Evolutionary conservation across 2,888 invertebrate species (phyloP).

Genomic region (Blomia tropicalis): DNA sequence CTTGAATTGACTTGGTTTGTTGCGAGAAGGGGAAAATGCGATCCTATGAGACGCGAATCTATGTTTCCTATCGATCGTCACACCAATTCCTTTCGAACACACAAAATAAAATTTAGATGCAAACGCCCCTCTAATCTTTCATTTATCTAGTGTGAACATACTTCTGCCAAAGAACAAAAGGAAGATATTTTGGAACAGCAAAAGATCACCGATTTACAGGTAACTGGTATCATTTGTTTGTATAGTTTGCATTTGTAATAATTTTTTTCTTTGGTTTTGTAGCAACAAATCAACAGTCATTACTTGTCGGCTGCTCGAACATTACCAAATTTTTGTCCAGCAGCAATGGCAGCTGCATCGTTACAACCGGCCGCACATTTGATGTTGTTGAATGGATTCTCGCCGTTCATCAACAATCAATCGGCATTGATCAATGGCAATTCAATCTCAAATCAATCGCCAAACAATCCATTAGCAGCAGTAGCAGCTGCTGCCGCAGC

Average conservation of each 20-base stretch:
- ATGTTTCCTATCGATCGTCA: neutral
- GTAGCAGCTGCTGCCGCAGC: slow-evolving; percentile 9
- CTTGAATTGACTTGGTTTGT: no score
- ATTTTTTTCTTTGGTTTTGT: neutral
- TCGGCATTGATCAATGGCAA: slow-evolving; percentile 19
- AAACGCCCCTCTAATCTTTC: no score
- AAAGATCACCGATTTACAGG: slow-evolving; percentile 10
- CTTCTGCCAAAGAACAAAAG: neutral
- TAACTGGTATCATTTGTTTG: neutral
- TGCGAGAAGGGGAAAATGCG: no score
- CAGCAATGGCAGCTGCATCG: slow-evolving; percentile 19
- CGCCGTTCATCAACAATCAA: slow-evolving; percentile 2
- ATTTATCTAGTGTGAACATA: slow-evolving; percentile 1
- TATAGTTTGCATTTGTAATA: neutral
- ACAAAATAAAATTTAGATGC: no score
- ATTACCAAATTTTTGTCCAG: slow-evolving; percentile 17
- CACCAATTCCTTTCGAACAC: neutral
- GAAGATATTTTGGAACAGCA: slow-evolving; percentile 13
- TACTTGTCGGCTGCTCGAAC: slow-evolving; percentile 23
- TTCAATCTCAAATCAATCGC: slow-evolving; percentile 6
- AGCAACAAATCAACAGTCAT: slow-evolving; percentile 29
- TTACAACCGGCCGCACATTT: slow-evolving; percentile 22
- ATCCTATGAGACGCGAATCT: no score
- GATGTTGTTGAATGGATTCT: slow-evolving; percentile 20
- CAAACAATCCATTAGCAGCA: slow-evolving; percentile 9